These are phyloP conservation scores for Calliphora vomitoria DNA, from an alignment of 2,888 invertebrate genomes.

Conservation along the genomic window DNA sequence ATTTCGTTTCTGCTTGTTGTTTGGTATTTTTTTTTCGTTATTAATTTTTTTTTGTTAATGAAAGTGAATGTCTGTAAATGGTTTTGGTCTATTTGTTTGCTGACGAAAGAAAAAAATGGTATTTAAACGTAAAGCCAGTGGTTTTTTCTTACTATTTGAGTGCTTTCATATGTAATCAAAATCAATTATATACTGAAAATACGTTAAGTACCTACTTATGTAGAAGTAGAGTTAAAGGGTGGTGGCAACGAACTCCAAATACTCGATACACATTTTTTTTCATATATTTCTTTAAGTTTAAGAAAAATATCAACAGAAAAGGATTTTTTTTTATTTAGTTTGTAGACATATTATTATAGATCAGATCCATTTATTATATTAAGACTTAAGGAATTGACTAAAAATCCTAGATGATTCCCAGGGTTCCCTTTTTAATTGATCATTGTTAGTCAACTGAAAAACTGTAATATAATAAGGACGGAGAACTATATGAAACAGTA, in stretches of 20 bases:
- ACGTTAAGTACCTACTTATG: too few relatives aligned
- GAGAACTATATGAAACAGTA: too few relatives aligned
- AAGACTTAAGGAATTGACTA: too few relatives aligned
- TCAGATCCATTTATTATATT: too few relatives aligned
- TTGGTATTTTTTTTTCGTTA: slow-evolving; percentile 23
- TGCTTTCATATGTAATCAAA: slow-evolving; percentile 46
- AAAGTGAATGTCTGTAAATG: slow-evolving; percentile 69
- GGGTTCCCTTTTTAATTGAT: too few relatives aligned
- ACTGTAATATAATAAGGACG: too few relatives aligned
- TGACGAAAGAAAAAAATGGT: not conserved
- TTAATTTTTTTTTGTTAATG: slow-evolving; percentile 56
- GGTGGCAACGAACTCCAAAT: not conserved
- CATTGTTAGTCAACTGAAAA: too few relatives aligned
- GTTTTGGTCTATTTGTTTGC: slow-evolving; percentile 60
- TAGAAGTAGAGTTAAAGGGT: not conserved
- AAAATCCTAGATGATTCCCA: too few relatives aligned
- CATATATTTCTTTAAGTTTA: too few relatives aligned
- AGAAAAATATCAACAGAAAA: too few relatives aligned
- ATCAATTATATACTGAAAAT: slow-evolving; percentile 40
- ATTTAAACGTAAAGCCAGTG: not conserved
- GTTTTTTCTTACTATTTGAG: not conserved
- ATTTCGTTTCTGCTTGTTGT: not conserved
- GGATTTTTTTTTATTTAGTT: too few relatives aligned
- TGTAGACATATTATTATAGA: too few relatives aligned
- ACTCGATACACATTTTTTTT: not conserved